Conservation (phyloP, 2,113 vertebrate genomes). For the Andinoacara biseriatus region DNA sequence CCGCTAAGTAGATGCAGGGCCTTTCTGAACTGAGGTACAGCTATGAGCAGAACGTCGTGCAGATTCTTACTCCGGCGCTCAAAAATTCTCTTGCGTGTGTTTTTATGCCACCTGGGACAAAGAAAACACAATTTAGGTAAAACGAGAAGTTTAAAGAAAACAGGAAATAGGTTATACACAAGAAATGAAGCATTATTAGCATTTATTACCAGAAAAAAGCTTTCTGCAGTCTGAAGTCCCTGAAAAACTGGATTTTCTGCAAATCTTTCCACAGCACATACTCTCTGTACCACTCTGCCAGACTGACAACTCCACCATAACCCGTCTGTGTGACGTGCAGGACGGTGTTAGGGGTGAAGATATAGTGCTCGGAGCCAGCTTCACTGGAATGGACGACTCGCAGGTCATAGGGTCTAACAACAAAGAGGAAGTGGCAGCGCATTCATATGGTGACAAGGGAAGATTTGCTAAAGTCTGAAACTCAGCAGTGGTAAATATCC, state of each 20-base stretch:
- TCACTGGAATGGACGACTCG: slow-evolving; percentile 66
- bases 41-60: slow-evolving; percentile 67
- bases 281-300: slow-evolving; percentile 82
- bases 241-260: slow-evolving; percentile 81
- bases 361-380: slow-evolving; percentile 81
- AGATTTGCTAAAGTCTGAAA: not conserved
- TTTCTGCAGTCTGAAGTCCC: slow-evolving; percentile 76
- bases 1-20: slow-evolving; percentile 80
- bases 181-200: not conserved
- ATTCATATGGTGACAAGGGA: not conserved
- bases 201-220: slow-evolving; percentile 75
- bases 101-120: slow-evolving; percentile 79
- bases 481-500: not conserved
- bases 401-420: slow-evolving; percentile 84
- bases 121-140: not conserved
- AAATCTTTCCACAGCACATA: slow-evolving; percentile 79
- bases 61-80: slow-evolving; percentile 58
- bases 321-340: slow-evolving; percentile 78
- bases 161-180: not conserved
- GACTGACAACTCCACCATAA: slow-evolving; percentile 67
- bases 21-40: slow-evolving; percentile 83
- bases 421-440: not conserved
- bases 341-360: slow-evolving; percentile 81
- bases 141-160: not conserved
- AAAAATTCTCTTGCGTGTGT: slow-evolving; percentile 45